These are phyloP conservation scores for Nasua narica DNA, from an alignment of 2,797 vertebrate genomes.

Conservation along the genomic window DNA sequence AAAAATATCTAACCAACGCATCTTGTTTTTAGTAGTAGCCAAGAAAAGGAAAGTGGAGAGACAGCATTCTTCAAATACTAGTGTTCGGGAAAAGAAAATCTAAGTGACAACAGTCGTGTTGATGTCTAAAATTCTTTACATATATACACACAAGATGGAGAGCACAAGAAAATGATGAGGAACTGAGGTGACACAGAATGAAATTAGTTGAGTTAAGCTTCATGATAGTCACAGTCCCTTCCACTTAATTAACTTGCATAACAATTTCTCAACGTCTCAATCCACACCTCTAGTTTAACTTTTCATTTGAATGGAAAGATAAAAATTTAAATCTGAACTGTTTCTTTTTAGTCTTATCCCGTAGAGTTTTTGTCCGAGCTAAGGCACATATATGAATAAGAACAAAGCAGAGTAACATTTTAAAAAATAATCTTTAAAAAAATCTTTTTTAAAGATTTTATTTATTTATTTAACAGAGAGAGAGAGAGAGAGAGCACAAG, in stretches of 20 bases:
- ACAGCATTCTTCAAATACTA: neutral
- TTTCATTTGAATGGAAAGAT: neutral
- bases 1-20: neutral
- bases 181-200: neutral
- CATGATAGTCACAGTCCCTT: neutral
- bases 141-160: neutral
- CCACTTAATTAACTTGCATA: neutral
- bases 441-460: too few relatives aligned
- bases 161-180: neutral
- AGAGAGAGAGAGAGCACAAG: too few relatives aligned
- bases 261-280: neutral
- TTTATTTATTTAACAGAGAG: too few relatives aligned
- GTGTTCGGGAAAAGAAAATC: neutral
- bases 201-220: neutral
- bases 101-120: neutral
- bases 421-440: neutral
- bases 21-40: neutral
- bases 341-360: neutral
- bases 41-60: neutral
- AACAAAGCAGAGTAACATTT: neutral
- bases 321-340: neutral
- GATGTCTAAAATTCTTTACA: neutral
- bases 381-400: neutral
- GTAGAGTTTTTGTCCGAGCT: neutral
- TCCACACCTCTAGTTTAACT: neutral